Base-by-base conservation (phyloP, 2,888 invertebrate genomes). In the Pteria penguin region DNA sequence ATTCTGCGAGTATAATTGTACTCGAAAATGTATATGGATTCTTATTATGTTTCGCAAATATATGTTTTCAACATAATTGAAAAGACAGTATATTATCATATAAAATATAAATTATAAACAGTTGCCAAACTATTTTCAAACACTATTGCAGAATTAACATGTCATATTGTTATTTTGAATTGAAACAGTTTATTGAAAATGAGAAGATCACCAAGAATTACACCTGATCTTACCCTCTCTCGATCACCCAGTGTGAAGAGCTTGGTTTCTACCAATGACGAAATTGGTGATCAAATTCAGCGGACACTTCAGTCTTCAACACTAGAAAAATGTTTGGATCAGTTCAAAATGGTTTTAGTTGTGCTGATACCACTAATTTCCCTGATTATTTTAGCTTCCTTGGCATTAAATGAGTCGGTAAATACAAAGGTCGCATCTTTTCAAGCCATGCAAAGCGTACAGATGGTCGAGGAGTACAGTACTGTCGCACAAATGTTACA, bases 281-380 rank as follows among this genome's bases (percentile, higher is more conserved):
- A 45, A 18, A 8, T 45, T 8, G 8, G 11, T 18, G 18, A 45
- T 8, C 8, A 45, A 8, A 45, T 45, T 0, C 8, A 8, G 18
- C 8, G 18, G 45, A 45, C 8, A 18, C 45, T 45, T 8, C 11
- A 45, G 18, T 8, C 45, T 14, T 45, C 45, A 8, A 14, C 36
- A 14, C 57, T 27, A 57, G 32, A 33, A n/a, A 24, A 31, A n/a
- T 24, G 31, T 4, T 14, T 32, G 14, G 57, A 63, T 5, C 74
- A 74, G 24, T 74, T 68, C 68, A 45, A 55, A 26, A 74, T 74
- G 74, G 22, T 74, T 24, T 14, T 74, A 4, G 68, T 74, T 14
- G 29, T 74, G 8, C 55, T 68, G 3, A 22, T 74, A 1, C 74
- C 74, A 1, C 18, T 74, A 22, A 27, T 33, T 2, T 33, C 55